Evolutionary conservation across 2,888 invertebrate genomes (phyloP).

Genomic region (Hypercompe scribonia): DNA sequence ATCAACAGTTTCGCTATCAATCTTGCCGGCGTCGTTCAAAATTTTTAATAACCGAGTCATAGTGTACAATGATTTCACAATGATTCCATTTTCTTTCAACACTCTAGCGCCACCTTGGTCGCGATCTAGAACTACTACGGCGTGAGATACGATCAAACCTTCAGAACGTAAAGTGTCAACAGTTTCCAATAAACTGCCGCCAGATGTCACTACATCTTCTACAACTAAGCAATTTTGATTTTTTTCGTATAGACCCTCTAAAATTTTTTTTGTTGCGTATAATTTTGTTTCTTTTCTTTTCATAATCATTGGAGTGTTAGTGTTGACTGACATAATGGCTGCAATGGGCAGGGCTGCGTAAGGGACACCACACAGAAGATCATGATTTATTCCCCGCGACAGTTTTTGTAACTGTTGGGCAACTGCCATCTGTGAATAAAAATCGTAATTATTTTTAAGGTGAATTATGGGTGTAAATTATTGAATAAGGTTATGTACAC

Average conservation of each 20-base stretch:
- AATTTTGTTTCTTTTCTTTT: constrained; percentile 96
- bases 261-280: constrained; percentile 97
- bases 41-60: constrained; percentile 88
- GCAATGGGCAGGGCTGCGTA: constrained; percentile 98
- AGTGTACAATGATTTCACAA: constrained; percentile 89
- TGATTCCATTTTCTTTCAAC: constrained; percentile 90
- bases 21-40: constrained; percentile 88
- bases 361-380: constrained; percentile 97
- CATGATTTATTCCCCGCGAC: constrained; percentile 74
- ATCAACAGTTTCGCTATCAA: constrained; percentile 81
- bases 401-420: constrained; percentile 68
- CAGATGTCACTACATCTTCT: constrained; percentile 98
- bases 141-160: constrained; percentile 90
- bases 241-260: constrained; percentile 92
- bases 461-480: background rate
- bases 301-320: constrained; percentile 94
- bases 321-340: constrained; percentile 92
- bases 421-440: constrained; percentile 69
- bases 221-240: constrained; percentile 93
- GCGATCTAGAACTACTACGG: constrained; percentile 95
- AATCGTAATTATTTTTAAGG: background rate
- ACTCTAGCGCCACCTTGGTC: constrained; percentile 95
- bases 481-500: background rate
- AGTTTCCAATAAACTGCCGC: constrained; percentile 97
- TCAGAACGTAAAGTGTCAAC: constrained; percentile 89